A percentile compares a stretch with the other conserved stretches of the same genome.
Conservation (phyloP, 2,888 invertebrate species). For the Cordilura impudica region DNA sequence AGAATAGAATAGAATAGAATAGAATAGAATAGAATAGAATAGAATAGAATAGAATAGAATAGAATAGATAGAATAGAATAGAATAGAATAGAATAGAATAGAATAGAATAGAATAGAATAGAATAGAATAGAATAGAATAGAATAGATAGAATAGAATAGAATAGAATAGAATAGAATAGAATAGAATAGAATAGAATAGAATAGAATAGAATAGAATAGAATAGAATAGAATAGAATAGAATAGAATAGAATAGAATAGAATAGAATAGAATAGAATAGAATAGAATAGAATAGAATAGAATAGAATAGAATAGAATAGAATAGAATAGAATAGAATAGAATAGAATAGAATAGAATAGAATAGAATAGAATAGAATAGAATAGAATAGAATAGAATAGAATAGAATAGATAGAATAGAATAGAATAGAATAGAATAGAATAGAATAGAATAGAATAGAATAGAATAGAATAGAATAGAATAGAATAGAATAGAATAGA, state of each 20-base stretch:
- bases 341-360: constrained; percentile 23
- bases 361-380: constrained; percentile 27
- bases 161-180: constrained; percentile 32
- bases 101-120: no score
- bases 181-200: constrained; percentile 22
- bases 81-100: constrained; percentile 36
- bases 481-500: constrained; percentile 30
- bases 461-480: constrained; percentile 30
- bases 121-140: constrained; percentile 35
- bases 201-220: constrained; percentile 26
- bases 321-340: constrained; percentile 34
- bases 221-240: constrained; percentile 8
- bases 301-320: constrained; percentile 30
- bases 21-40: constrained; percentile 38
- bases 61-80: constrained; percentile 33
- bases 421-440: constrained; percentile 29
- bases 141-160: constrained; percentile 28
- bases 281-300: constrained; percentile 22
- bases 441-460: constrained; percentile 27
- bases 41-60: constrained; percentile 35
- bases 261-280: constrained; percentile 16
- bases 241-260: constrained; percentile 14
- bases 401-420: constrained; percentile 28
- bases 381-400: constrained; percentile 29
- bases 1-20: constrained; percentile 40